Conservation (phyloP, 2,888 invertebrate genomes). For the Lasioglossum villosulum region DNA sequence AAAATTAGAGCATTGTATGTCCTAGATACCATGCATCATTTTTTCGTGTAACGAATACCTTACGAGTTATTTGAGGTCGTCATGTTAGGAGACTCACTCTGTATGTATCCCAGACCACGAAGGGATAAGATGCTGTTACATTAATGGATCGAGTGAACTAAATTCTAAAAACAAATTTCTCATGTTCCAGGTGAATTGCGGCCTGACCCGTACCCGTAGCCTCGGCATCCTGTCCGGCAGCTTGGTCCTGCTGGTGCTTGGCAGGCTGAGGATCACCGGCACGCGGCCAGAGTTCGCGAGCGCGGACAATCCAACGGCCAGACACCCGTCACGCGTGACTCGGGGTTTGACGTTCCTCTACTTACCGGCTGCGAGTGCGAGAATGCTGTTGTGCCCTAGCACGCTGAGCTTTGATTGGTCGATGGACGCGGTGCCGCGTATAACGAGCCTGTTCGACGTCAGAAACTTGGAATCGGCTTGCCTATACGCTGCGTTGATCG, state of each 20-base stretch:
- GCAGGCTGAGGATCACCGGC: conserved; percentile 92
- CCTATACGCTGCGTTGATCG: conserved; percentile 88
- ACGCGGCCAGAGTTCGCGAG: conserved; percentile 93
- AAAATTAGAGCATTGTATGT: no score
- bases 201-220: conserved; percentile 87
- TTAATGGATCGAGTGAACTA: not conserved
- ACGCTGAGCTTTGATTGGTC: conserved; percentile 99
- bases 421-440: conserved; percentile 97
- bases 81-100: no score
- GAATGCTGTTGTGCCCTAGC: conserved; percentile 93
- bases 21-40: no score
- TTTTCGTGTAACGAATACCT: no score
- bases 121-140: no score
- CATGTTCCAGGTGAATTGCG: conserved; percentile 71
- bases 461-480: conserved; percentile 91
- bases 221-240: conserved; percentile 89
- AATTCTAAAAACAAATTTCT: not conserved
- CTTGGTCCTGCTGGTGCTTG: conserved; percentile 89
- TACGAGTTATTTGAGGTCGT: no score
- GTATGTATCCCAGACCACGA: no score
- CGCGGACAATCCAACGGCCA: conserved; percentile 98
- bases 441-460: conserved; percentile 91
- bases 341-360: conserved; percentile 96
- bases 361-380: conserved; percentile 95
- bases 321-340: conserved; percentile 91